Percentiles rank a stretch among this genome's conserved stretches.
Evolutionary conservation across 2,888 invertebrate genomes (phyloP).

Genomic region (Chymomyza fuscimana): DNA sequence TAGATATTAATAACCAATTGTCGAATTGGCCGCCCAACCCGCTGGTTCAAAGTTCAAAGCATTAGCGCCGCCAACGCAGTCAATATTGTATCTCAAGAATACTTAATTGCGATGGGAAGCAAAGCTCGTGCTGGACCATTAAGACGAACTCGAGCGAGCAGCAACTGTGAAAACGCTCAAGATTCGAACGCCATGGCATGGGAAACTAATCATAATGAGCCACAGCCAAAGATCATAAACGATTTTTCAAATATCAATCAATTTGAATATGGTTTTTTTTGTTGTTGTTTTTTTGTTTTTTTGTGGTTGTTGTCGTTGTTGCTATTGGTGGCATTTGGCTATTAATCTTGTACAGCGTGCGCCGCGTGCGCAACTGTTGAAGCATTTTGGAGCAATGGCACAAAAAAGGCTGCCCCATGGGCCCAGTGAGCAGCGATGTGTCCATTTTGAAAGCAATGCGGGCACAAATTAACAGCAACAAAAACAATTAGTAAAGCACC

Average conservation of each 20-base stretch:
- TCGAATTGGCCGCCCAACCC: constrained; percentile 14
- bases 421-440: background rate
- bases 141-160: constrained; percentile 22
- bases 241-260: constrained; percentile 67
- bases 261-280: constrained; percentile 53
- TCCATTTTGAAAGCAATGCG: constrained; percentile 49
- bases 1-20: background rate
- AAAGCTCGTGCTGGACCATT: constrained; percentile 41
- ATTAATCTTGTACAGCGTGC: constrained; percentile 58
- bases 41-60: constrained; percentile 54
- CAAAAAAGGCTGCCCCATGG: background rate
- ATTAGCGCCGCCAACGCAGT: constrained; percentile 63
- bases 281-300: constrained; percentile 1
- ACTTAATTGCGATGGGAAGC: constrained; percentile 45
- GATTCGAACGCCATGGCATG: constrained; percentile 51
- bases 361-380: constrained; percentile 72
- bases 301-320: constrained; percentile 9
- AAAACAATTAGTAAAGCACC: constrained; percentile 59
- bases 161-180: constrained; percentile 34
- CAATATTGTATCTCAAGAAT: background rate
- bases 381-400: constrained; percentile 59
- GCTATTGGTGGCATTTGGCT: constrained; percentile 32
- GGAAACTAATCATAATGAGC: constrained; percentile 49
- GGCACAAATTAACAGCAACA: constrained; percentile 71
- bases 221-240: constrained; percentile 26